Percentiles rank a stretch among this genome's conserved stretches.
phyloP scores from a whole-genome alignment of 2,113 vertebrate species.

The Bambusicola thoracicus region DNA sequence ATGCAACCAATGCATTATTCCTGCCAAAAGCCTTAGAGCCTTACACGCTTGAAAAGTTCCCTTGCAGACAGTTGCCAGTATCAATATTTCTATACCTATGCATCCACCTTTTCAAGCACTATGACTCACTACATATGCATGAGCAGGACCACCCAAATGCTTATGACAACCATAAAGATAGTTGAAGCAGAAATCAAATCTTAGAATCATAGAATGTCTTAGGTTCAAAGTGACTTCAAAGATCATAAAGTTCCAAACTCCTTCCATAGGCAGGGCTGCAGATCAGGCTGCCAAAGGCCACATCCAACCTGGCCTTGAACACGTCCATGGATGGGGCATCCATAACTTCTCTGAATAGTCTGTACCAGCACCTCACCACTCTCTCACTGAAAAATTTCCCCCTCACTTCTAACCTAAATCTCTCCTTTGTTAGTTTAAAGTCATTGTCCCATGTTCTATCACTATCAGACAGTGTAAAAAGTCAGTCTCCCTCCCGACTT shows the following conservation, averaged over 20 bases:
- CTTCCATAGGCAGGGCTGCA: background rate
- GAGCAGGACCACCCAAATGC: background rate
- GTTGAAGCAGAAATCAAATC: background rate
- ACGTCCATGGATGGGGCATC: background rate
- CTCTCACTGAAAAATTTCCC: background rate
- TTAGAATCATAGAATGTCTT: background rate
- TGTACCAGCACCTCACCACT: background rate
- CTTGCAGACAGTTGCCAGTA: background rate
- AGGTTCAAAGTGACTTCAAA: background rate
- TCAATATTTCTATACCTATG: background rate
- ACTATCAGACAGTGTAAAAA: too few relatives aligned
- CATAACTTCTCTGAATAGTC: too few relatives aligned
- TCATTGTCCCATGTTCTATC: too few relatives aligned
- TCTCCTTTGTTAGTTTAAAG: background rate
- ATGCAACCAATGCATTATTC: background rate
- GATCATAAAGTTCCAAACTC: too few relatives aligned
- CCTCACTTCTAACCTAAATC: background rate
- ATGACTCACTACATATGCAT: rapidly evolving
- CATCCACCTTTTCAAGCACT: background rate
- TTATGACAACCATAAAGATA: background rate
- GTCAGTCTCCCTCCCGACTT: background rate
- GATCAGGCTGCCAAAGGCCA: background rate
- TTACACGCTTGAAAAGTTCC: background rate
- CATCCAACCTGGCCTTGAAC: background rate
- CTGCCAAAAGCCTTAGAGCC: background rate